phyloP scores from a whole-genome alignment of 2,113 vertebrate species.

The Meles meles region DNA sequence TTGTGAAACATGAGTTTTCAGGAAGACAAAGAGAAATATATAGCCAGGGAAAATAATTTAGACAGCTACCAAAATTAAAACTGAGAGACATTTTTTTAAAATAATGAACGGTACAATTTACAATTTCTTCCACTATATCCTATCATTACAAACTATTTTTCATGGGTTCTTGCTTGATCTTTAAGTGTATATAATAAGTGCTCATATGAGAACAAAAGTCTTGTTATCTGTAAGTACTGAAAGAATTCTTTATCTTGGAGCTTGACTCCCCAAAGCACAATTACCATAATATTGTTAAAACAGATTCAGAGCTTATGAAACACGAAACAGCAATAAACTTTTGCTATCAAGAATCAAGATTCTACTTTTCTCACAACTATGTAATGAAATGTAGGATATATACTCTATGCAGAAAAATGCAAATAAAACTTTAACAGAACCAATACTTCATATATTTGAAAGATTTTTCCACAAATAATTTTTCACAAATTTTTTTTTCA shows the following conservation, averaged over 20 bases:
- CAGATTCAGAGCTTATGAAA: neutral
- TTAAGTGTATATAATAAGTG: constrained; percentile 4
- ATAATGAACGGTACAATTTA: neutral
- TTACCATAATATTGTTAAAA: neutral
- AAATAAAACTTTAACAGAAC: neutral
- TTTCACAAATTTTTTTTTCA: neutral
- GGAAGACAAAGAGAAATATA: neutral
- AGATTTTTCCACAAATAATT: neutral
- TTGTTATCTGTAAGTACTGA: neutral
- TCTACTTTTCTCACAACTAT: neutral
- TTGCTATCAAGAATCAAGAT: neutral
- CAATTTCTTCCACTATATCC: neutral
- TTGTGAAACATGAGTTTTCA: neutral
- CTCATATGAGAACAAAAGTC: neutral
- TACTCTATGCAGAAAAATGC: neutral
- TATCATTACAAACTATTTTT: neutral
- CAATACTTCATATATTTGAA: neutral
- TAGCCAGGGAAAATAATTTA: neutral
- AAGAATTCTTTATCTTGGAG: neutral
- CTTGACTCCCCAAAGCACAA: neutral
- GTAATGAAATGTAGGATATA: neutral
- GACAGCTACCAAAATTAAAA: neutral
- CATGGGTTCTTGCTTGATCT: neutral
- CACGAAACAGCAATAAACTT: neutral
- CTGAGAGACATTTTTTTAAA: neutral